These are phyloP conservation scores for Catharus bicknelli DNA, from an alignment of 2,113 vertebrate species.

Conservation along the genomic window DNA sequence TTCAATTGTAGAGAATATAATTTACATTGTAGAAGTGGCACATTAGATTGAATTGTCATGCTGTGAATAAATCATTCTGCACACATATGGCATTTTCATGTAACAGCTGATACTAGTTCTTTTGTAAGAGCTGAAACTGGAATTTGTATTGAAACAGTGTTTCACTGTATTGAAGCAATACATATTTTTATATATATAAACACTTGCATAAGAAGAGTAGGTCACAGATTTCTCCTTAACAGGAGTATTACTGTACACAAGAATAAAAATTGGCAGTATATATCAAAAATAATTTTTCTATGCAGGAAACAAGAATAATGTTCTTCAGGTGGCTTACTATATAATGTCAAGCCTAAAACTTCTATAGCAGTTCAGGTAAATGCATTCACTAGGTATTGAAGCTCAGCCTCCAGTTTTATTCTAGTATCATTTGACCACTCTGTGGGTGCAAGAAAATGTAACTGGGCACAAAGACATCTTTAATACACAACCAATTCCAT, in stretches of 20 bases:
- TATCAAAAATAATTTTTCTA: background rate
- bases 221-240: constrained; percentile 3
- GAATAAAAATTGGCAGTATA: background rate
- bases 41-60: constrained; percentile 25
- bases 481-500: background rate
- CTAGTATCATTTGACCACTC: background rate
- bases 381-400: background rate
- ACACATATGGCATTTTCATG: constrained; percentile 4
- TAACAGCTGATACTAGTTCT: constrained; percentile 8
- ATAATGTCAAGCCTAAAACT: background rate
- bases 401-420: background rate
- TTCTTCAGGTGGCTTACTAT: background rate
- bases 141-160: background rate
- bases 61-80: constrained; percentile 28
- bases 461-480: background rate
- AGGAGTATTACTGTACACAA: background rate
- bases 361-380: background rate
- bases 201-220: background rate
- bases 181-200: background rate
- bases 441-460: background rate
- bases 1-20: background rate
- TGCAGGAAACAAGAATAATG: background rate
- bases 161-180: background rate
- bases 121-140: constrained; percentile 12
- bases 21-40: constrained; percentile 16